Evolutionary conservation across 2,113 vertebrate genomes (phyloP).

Genomic region (Oryzias javanicus): DNA sequence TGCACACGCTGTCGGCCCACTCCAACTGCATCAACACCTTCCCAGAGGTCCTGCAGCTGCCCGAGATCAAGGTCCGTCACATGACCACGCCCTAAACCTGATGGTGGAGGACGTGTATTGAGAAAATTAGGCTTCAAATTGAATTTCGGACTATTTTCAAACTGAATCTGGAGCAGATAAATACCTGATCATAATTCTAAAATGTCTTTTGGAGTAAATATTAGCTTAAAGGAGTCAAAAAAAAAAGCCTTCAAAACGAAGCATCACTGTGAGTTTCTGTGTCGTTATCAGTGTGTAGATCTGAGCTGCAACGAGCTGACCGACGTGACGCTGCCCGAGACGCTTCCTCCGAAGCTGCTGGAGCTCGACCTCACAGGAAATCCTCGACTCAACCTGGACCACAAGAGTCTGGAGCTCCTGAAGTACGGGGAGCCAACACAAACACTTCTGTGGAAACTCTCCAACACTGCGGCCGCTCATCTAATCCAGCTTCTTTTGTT

Average conservation of each 20-base stretch:
- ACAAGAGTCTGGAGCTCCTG: conserved; percentile 93
- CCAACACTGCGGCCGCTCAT: background rate
- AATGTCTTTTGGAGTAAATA: background rate
- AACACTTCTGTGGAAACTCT: background rate
- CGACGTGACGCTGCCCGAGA: conserved; percentile 89
- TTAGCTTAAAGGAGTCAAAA: background rate
- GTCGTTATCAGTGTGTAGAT: conserved; percentile 86
- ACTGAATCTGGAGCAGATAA: too few relatives aligned
- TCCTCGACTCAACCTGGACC: conserved; percentile 88
- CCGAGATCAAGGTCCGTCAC: conserved; percentile 88
- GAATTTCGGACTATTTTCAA: too few relatives aligned
- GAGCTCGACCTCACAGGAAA: conserved; percentile 97
- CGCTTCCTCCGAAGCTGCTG: conserved; percentile 88
- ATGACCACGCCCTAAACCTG: background rate
- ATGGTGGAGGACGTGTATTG: too few relatives aligned
- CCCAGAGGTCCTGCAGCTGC: conserved; percentile 93
- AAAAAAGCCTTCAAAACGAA: background rate
- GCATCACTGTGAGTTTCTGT: background rate
- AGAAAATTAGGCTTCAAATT: too few relatives aligned
- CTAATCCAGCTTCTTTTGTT: background rate
- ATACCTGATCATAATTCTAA: background rate
- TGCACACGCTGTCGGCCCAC: conserved; percentile 93
- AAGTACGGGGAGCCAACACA: conserved; percentile 78
- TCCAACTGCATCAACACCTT: conserved; percentile 94
- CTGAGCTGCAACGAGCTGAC: conserved; percentile 96